phyloP scores from a whole-genome alignment of 2,113 vertebrate species.

The Brachyhypopomus occidentalis region DNA sequence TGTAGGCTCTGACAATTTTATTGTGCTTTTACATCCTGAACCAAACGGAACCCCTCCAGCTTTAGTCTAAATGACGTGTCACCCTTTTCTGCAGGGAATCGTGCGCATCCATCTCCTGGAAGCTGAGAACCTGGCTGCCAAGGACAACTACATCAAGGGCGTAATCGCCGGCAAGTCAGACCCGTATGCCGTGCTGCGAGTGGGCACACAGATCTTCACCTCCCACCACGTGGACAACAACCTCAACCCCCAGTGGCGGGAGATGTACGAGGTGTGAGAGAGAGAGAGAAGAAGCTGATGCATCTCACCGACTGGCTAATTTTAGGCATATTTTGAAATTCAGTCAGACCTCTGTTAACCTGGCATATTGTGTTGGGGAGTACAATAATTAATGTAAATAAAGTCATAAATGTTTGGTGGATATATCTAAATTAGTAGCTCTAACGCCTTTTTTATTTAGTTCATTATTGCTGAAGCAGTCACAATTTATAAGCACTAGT shows the following conservation, averaged over 20 bases:
- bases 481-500: not conserved
- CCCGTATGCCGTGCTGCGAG: slow-evolving; percentile 86
- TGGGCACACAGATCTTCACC: slow-evolving; percentile 88
- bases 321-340: not conserved
- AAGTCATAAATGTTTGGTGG: not conserved
- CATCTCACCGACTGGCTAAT: not conserved
- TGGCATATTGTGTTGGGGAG: too few species aligned
- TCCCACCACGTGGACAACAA: slow-evolving; percentile 85
- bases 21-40: not conserved
- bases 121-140: slow-evolving; percentile 82
- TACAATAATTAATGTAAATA: too few species aligned
- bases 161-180: slow-evolving; percentile 90
- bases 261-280: slow-evolving; percentile 86
- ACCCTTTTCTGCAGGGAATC: slow-evolving; percentile 77
- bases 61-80: not conserved
- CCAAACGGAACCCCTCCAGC: not conserved
- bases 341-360: too few species aligned
- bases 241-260: slow-evolving; percentile 88
- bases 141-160: slow-evolving; percentile 88
- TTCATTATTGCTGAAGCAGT: too few species aligned
- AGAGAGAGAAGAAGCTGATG: not conserved
- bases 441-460: too few species aligned
- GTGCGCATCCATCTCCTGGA: slow-evolving; percentile 87
- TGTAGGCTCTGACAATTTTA: not conserved
- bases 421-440: not conserved